Evolutionary conservation across 2,113 vertebrate genomes (phyloP).

Genomic region (Phasianus colchicus): DNA sequence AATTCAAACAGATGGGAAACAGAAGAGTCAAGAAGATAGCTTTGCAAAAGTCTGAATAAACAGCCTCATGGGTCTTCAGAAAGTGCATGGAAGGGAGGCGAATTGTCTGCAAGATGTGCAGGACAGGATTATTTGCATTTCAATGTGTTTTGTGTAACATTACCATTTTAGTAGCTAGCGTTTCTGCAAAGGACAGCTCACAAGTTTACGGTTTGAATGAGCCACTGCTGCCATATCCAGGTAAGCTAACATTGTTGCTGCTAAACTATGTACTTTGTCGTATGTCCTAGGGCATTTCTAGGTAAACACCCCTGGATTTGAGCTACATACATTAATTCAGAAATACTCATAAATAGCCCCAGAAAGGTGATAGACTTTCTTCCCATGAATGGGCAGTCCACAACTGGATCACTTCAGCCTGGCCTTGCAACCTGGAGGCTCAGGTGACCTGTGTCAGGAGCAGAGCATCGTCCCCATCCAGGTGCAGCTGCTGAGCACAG

Average conservation of each 20-base stretch:
- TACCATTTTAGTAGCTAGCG: not conserved
- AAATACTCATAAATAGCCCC: rapidly evolving
- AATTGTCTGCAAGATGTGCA: not conserved
- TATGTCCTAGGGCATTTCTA: not conserved
- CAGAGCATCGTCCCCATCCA: not conserved
- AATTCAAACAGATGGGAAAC: not conserved
- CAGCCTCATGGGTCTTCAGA: not conserved
- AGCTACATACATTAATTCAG: not conserved
- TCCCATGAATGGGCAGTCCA: not conserved
- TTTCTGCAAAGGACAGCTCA: not conserved
- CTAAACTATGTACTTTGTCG: not conserved
- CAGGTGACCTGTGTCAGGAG: rapidly evolving
- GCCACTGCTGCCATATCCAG: not conserved
- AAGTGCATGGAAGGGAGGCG: not conserved
- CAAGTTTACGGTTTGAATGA: not conserved
- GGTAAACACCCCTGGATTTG: not conserved
- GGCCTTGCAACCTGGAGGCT: not conserved
- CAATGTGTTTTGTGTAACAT: not conserved
- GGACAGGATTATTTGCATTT: not conserved
- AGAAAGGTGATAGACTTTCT: not conserved
- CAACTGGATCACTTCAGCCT: not conserved
- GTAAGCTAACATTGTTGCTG: not conserved
- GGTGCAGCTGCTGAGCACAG: not conserved
- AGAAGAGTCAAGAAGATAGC: not conserved
- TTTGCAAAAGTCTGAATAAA: not conserved